Base-by-base conservation (phyloP, 2,113 vertebrate species). In the Taurulus bubalis region DNA sequence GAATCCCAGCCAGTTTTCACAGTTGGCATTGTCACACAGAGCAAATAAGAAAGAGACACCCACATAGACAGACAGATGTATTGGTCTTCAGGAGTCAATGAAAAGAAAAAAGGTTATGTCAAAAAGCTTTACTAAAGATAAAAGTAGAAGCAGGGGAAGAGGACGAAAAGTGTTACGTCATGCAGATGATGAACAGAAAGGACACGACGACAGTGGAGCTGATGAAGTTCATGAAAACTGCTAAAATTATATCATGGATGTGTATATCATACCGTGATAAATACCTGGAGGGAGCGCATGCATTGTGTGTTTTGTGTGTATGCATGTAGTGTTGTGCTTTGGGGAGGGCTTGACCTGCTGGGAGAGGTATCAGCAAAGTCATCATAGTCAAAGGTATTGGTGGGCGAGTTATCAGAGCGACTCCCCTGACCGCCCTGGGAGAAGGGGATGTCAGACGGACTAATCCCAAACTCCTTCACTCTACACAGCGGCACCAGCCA, bases 401-500 rank as follows among this genome's bases (percentile, higher is more conserved):
- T 97, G 95, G 98, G 98, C 92, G 98, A 99, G 92, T 96, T 96
- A 91, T 98, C 98, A 95, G 97, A 94, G 95, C 96, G 97, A 95
- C 95, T 97, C 94, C 97, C 97, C 87, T 94, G 93, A 93, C 96
- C 94, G 93, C 97, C 95, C 96, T 99, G 98, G 92, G 97, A 98
- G 96, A 99, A 99, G 95, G 98, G 98, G 96, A 99, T 99, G 96
- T 99, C 98, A 88, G 98, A 99, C 81, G 98, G 98, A 96, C 98
- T 99, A 96, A 99, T 99, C 96, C 98, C 98, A 97, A 99, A 99
- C 95, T 99, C 98, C 96, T 99, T 99, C 95, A 99, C 98, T 97
- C 98, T 99, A 96, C 79, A 93, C 95, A 95, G 94, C 91, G 94
- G 93, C 84, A 80, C 34, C 75, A 34, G 56, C 60, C 83, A 95